phyloP scores from a whole-genome alignment of 2,797 vertebrate species.

The Anomalospiza imberbis region DNA sequence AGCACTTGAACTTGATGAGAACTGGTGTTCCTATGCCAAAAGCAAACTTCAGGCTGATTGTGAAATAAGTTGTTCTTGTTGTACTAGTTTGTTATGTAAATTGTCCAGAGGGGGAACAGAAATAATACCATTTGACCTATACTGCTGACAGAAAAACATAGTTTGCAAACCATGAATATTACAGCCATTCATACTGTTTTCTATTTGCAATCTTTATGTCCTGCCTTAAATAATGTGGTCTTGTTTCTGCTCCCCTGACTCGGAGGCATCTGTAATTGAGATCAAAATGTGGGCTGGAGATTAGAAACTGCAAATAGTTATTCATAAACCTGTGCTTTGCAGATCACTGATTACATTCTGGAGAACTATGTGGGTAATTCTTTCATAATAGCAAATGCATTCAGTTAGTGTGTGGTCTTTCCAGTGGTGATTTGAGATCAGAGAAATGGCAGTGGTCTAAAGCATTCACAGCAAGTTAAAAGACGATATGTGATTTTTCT shows the following conservation, averaged over 20 bases:
- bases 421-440: not conserved
- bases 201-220: not conserved
- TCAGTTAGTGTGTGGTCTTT: not conserved
- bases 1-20: constrained; percentile 7
- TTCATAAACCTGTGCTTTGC: not conserved
- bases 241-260: not conserved
- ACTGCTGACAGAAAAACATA: not conserved
- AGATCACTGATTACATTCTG: not conserved
- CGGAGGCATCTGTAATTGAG: not conserved
- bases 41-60: constrained; percentile 7
- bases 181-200: not conserved
- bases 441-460: not conserved
- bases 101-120: not conserved
- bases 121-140: not conserved
- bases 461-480: not conserved
- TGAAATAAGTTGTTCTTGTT: not conserved
- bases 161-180: not conserved
- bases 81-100: not conserved
- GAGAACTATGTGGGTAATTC: not conserved
- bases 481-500: not conserved
- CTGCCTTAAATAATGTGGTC: not conserved
- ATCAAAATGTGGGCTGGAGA: not conserved
- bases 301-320: not conserved
- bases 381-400: not conserved
- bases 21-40: not conserved